Evolutionary conservation across 2,888 invertebrate genomes (phyloP).

Genomic region (Cetonia aurata): DNA sequence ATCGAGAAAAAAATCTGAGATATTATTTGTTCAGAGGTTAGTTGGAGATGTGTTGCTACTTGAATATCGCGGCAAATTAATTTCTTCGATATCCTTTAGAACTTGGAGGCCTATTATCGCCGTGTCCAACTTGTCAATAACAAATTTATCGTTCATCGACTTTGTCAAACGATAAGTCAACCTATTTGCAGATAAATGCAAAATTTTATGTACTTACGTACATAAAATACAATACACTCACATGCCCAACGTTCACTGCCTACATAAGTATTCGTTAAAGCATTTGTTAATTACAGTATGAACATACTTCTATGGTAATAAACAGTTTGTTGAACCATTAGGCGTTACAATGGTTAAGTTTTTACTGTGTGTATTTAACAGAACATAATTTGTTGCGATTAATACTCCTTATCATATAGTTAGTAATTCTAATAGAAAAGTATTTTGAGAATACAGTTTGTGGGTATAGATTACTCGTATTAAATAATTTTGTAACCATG

Average conservation of each 20-base stretch:
- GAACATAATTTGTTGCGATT: conserved; percentile 33
- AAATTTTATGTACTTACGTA: conserved; percentile 24
- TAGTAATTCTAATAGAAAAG: background rate
- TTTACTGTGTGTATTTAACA: conserved; percentile 16
- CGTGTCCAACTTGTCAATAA: conserved; percentile 32
- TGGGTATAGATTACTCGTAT: no score
- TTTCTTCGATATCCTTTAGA: conserved; percentile 12
- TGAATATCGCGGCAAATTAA: conserved; percentile 11
- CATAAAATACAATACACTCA: background rate
- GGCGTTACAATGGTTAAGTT: conserved; percentile 24
- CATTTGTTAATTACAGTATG: no score
- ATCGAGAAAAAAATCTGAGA: conserved; percentile 13
- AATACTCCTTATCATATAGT: conserved; percentile 7
- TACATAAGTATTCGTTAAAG: no score
- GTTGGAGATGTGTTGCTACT: conserved; percentile 12
- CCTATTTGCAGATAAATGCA: conserved; percentile 44
- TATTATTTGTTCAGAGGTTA: conserved; percentile 11
- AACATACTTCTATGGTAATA: conserved; percentile 16
- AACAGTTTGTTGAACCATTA: conserved; percentile 40
- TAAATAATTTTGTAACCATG: background rate
- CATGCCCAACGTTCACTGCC: no score
- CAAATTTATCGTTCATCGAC: conserved; percentile 43
- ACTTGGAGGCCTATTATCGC: conserved; percentile 29
- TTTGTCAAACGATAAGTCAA: conserved; percentile 33
- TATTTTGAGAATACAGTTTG: background rate